phyloP scores from a whole-genome alignment of 30 jellyfish, hydroid and myxozoan species.

The Aurelia sp. region DNA sequence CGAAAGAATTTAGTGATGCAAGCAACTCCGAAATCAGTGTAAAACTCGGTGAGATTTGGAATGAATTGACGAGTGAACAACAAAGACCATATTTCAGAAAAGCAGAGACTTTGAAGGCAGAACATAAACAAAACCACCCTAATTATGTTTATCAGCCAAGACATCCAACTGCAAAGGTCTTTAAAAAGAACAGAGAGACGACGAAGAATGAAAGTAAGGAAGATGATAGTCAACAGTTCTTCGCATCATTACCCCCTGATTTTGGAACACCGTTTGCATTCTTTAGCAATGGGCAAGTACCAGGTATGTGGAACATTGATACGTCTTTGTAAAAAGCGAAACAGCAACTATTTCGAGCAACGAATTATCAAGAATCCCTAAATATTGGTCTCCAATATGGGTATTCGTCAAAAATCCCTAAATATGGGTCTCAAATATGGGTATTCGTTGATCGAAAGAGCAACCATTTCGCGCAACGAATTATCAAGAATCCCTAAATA shows the following conservation, averaged over 20 bases:
- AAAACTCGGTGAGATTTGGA: conserved; percentile 87
- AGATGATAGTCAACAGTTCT: background rate
- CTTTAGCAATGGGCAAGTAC: conserved; percentile 4
- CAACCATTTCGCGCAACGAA: no score
- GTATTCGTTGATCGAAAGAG: no score
- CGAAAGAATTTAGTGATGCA: conserved; percentile 83
- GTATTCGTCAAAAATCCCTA: no score
- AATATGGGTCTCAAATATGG: no score
- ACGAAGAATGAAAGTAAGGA: background rate
- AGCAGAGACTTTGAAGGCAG: conserved; percentile 71
- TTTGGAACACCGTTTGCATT: conserved; percentile 52
- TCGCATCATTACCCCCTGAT: conserved; percentile 26
- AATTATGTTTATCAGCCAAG: conserved; percentile 74
- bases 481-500: no score
- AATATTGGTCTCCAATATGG: no score
- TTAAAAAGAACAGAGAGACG: conserved; percentile 19
- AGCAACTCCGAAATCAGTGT: conserved; percentile 83
- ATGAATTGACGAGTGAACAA: conserved; percentile 69
- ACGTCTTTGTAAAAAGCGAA: no score
- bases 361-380: no score
- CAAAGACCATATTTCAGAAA: conserved; percentile 73
- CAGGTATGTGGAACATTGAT: background rate
- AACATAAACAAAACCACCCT: conserved; percentile 69
- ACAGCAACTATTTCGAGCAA: no score
- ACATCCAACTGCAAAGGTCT: conserved; percentile 11